Evolutionary conservation across 30 jellyfish, hydroid and myxozoan species (phyloP).

Genomic region (Mastigias papua): DNA sequence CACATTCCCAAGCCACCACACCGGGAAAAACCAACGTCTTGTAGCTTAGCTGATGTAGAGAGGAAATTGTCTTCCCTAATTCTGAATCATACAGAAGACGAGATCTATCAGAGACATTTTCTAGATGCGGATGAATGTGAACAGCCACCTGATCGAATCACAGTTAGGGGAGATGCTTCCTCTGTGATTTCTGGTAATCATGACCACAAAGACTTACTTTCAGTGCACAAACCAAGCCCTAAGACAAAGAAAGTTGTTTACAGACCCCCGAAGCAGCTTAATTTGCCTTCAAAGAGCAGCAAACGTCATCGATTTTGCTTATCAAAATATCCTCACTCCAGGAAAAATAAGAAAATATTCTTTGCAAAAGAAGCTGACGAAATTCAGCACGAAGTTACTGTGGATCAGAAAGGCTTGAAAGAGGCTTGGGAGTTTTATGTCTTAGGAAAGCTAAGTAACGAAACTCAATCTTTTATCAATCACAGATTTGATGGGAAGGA

Average conservation of each 20-base stretch:
- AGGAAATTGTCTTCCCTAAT: conserved; percentile 44
- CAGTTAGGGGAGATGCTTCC: neutral
- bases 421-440: conserved; percentile 75
- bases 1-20: neutral
- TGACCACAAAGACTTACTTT: conserved; percentile 3
- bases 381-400: conserved; percentile 64
- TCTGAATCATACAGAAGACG: conserved; percentile 62
- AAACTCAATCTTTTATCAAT: conserved; percentile 61
- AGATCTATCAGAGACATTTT: conserved; percentile 47
- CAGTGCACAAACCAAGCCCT: neutral
- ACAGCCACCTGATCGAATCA: neutral
- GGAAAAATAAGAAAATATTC: conserved; percentile 5
- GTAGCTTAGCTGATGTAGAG: conserved; percentile 56
- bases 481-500: conserved; percentile 81
- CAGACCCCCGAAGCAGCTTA: conserved; percentile 23
- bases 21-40: conserved; percentile 17
- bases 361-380: conserved; percentile 54
- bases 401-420: conserved; percentile 71
- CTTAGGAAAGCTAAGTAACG: conserved; percentile 61
- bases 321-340: conserved; percentile 62
- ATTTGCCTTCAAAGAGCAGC: conserved; percentile 57
- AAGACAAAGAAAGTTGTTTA: neutral
- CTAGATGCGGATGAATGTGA: conserved; percentile 21
- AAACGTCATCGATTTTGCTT: conserved; percentile 62
- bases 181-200: neutral